phyloP scores from a whole-genome alignment of 53 echinoderm and acorn worm genomes.

The Glandiceps talaboti region DNA sequence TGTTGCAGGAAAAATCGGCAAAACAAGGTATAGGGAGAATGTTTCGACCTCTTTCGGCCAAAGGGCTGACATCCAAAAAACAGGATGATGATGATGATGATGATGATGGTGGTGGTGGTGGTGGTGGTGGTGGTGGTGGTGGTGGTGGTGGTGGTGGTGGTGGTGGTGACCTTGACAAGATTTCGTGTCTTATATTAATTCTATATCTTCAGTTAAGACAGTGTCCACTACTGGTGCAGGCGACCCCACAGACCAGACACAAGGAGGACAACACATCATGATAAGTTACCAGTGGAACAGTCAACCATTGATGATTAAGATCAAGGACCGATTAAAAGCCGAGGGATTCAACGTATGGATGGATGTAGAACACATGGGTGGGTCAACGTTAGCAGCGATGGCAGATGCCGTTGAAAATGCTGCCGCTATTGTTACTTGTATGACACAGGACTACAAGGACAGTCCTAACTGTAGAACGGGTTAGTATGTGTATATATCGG shows the following conservation, averaged over 20 bases:
- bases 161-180: too few relatives aligned
- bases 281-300: slow-evolving; percentile 92
- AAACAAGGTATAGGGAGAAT: too few relatives aligned
- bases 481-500: slow-evolving; percentile 10
- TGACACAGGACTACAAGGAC: slow-evolving; percentile 84
- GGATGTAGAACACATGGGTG: slow-evolving; percentile 91
- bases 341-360: slow-evolving; percentile 86
- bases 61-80: too few relatives aligned
- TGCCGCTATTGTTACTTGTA: slow-evolving; percentile 57
- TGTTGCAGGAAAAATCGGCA: slow-evolving; percentile 5
- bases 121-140: too few relatives aligned
- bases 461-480: slow-evolving; percentile 98
- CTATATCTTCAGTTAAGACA: too few relatives aligned
- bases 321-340: slow-evolving; percentile 65
- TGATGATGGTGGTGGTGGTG: too few relatives aligned
- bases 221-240: too few relatives aligned
- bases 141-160: too few relatives aligned
- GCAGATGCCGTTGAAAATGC: slow-evolving; percentile 93
- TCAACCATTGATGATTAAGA: slow-evolving; percentile 61
- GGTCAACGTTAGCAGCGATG: slow-evolving; percentile 85
- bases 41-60: too few relatives aligned
- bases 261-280: slow-evolving; percentile 77
- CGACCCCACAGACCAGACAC: too few relatives aligned
- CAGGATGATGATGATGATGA: too few relatives aligned
- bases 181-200: too few relatives aligned